A percentile compares a stretch with the other conserved stretches of the same genome.
Conservation (phyloP, 2,888 invertebrate species). For the Drosophila nr. perissopoda region DNA sequence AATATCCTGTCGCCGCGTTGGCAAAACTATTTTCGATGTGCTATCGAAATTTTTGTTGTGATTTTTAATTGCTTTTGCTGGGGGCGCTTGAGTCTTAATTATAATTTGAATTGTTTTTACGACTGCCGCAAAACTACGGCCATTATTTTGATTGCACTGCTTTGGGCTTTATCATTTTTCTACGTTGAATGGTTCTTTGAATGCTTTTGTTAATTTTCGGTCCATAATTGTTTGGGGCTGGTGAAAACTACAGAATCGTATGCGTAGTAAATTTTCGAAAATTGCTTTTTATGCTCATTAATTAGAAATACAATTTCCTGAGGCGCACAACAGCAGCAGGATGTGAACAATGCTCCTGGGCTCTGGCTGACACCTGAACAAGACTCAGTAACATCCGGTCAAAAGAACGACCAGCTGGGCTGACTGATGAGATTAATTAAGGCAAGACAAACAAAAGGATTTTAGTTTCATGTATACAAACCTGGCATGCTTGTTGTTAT, state of each 20-base stretch:
- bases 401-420: constrained; percentile 63
- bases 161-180: constrained; percentile 25
- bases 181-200: constrained; percentile 1
- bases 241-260: constrained; percentile 58
- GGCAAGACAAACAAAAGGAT: constrained; percentile 76
- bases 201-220: constrained; percentile 55
- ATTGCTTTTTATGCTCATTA: constrained; percentile 74
- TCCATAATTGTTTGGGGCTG: constrained; percentile 35
- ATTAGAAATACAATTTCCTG: constrained; percentile 73
- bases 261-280: constrained; percentile 58
- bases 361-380: constrained; percentile 65
- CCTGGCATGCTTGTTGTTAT: constrained; percentile 24
- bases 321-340: constrained; percentile 23
- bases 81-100: constrained; percentile 67
- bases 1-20: constrained; percentile 74
- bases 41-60: constrained; percentile 61
- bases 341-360: constrained; percentile 54
- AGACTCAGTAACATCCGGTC: constrained; percentile 70
- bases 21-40: constrained; percentile 68
- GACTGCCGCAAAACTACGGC: constrained; percentile 55
- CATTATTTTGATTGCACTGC: constrained; percentile 71
- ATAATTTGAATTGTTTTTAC: constrained; percentile 73
- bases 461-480: constrained; percentile 69
- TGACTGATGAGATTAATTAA: constrained; percentile 78
- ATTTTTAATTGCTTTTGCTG: constrained; percentile 74